Conservation (phyloP, 2,888 invertebrate species). For the Pantelozetes paolii region DNA sequence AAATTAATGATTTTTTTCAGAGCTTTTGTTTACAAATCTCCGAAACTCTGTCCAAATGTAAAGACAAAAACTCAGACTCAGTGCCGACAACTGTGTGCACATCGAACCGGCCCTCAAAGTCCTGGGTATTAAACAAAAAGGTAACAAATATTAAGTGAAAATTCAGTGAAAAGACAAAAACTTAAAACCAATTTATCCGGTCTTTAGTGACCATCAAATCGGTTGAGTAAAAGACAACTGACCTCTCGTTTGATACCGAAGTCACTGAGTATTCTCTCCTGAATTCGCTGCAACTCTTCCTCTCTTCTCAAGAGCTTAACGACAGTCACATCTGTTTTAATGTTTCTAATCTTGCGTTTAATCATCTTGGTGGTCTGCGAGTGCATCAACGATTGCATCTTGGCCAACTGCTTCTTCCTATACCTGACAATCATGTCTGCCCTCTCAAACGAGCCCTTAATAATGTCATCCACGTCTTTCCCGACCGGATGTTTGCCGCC, state of each 20-base stretch:
- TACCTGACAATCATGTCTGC: slow-evolving; percentile 31
- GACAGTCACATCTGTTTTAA: slow-evolving; percentile 29
- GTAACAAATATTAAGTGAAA: neutral
- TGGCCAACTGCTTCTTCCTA: slow-evolving; percentile 32
- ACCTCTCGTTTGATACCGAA: slow-evolving; percentile 36
- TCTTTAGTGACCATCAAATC: too few relatives aligned
- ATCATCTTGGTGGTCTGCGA: slow-evolving; percentile 16
- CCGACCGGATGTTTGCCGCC: slow-evolving; percentile 33
- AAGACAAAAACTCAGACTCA: slow-evolving; percentile 31
- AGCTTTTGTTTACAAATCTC: slow-evolving; percentile 25
- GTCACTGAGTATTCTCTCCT: slow-evolving; percentile 5
- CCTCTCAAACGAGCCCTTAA: slow-evolving; percentile 35
- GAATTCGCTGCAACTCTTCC: slow-evolving; percentile 29
- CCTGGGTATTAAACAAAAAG: slow-evolving; percentile 16
- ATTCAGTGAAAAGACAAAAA: too few relatives aligned
- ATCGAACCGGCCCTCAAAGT: slow-evolving; percentile 37
- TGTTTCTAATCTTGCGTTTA: slow-evolving; percentile 21
- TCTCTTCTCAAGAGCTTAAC: slow-evolving; percentile 28
- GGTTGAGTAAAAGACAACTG: neutral
- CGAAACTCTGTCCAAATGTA: slow-evolving; percentile 24
- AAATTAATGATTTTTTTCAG: neutral
- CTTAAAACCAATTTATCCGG: neutral
- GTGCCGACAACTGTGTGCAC: slow-evolving; percentile 24
- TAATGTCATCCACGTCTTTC: slow-evolving; percentile 38
- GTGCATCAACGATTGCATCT: slow-evolving; percentile 22